Percentiles rank a stretch among this genome's conserved stretches.
Evolutionary conservation across 2,113 vertebrate genomes (phyloP).

Genomic region (Leptobrachium ailaonicum): DNA sequence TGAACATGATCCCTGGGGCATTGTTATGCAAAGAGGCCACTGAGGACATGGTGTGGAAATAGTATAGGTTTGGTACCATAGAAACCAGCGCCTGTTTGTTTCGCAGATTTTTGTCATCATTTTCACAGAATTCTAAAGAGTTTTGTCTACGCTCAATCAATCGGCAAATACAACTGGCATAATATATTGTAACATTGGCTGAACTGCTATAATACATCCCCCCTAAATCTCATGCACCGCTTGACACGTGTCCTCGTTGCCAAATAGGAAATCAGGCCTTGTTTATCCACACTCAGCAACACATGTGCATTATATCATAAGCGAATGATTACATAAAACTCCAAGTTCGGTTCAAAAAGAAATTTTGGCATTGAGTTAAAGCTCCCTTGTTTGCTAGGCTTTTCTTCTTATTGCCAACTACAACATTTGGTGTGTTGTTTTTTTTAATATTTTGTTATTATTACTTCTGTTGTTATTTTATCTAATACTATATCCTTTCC

Average conservation of each 20-base stretch:
- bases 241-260: not conserved
- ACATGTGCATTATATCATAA: not conserved
- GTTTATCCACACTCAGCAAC: too few species aligned
- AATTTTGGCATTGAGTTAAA: constrained; percentile 25
- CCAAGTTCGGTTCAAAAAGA: not conserved
- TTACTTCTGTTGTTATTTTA: not conserved
- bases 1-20: too few species aligned
- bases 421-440: constrained; percentile 3
- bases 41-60: too few species aligned
- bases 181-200: too few species aligned
- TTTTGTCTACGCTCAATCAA: too few species aligned
- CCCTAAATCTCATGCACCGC: not conserved
- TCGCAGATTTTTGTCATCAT: too few species aligned
- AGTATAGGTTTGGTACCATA: too few species aligned
- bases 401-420: constrained; percentile 16
- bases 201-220: not conserved
- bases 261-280: not conserved
- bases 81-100: too few species aligned
- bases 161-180: too few species aligned
- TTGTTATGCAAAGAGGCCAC: too few species aligned
- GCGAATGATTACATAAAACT: constrained; percentile 8
- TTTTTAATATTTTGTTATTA: not conserved
- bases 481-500: not conserved
- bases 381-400: constrained; percentile 13
- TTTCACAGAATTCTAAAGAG: too few species aligned